Evolutionary conservation across 2,113 vertebrate species (phyloP).

Genomic region (Sigmodon hispidus): DNA sequence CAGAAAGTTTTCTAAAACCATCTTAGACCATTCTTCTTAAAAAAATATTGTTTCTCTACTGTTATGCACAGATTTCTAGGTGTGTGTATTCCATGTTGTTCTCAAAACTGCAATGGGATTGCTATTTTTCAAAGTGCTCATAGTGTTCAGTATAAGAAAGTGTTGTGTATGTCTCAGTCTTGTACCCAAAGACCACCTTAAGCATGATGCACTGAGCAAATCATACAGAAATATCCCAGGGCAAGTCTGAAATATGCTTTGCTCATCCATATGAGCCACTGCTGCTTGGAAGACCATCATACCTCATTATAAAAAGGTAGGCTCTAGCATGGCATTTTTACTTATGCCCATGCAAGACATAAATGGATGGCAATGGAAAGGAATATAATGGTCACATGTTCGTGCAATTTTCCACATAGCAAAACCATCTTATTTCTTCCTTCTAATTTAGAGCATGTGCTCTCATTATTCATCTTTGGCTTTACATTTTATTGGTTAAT

Average conservation of each 20-base stretch:
- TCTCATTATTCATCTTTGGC: constrained; percentile 39
- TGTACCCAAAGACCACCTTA: constrained; percentile 31
- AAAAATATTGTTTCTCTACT: background rate
- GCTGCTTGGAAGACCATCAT: background rate
- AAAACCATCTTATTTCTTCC: background rate
- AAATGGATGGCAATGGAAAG: background rate
- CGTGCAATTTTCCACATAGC: background rate
- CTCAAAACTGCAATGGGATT: constrained; percentile 27
- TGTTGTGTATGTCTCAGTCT: background rate
- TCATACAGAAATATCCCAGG: constrained; percentile 5
- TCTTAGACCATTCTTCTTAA: background rate
- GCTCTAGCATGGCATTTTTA: constrained; percentile 30
- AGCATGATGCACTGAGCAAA: background rate
- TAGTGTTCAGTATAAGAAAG: constrained; percentile 6
- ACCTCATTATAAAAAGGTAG: background rate
- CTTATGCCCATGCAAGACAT: background rate
- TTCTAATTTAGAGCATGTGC: constrained; percentile 41
- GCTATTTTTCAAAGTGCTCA: constrained; percentile 12
- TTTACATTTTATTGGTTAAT: constrained; percentile 50
- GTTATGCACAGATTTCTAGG: background rate
- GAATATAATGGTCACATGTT: constrained; percentile 29
- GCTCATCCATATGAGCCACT: background rate
- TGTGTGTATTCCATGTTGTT: background rate
- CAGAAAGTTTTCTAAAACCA: background rate
- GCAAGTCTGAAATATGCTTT: constrained; percentile 63